A percentile compares a stretch with the other conserved stretches of the same genome.
phyloP scores from a whole-genome alignment of 2,888 invertebrate genomes.

The Drosophila demipolita region DNA sequence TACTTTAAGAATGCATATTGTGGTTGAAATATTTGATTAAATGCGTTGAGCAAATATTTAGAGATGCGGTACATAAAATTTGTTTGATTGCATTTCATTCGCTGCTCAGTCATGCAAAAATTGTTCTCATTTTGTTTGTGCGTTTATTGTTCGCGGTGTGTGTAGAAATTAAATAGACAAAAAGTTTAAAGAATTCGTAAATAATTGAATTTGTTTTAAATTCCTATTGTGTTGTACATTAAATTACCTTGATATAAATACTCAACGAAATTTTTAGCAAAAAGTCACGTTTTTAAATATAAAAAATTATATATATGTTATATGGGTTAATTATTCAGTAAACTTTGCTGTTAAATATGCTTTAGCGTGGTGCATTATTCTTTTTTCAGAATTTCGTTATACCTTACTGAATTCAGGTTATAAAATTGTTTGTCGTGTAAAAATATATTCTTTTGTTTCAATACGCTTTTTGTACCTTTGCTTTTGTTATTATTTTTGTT shows the following conservation, averaged over 20 bases:
- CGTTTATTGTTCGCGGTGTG: slow-evolving; percentile 35
- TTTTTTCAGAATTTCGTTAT: not conserved
- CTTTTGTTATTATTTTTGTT: slow-evolving; percentile 11
- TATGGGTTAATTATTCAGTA: not conserved
- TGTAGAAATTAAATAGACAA: slow-evolving; percentile 11
- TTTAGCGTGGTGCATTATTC: not conserved
- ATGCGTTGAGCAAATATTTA: slow-evolving; percentile 1
- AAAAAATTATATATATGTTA: not conserved
- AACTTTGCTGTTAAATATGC: not conserved
- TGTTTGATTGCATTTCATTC: slow-evolving; percentile 60
- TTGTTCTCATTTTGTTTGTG: slow-evolving; percentile 4
- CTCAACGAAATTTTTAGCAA: not conserved
- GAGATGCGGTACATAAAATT: slow-evolving; percentile 28
- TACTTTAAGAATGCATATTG: slow-evolving; percentile 5
- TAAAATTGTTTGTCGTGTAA: not conserved
- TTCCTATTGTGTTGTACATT: not conserved
- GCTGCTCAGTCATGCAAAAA: slow-evolving; percentile 45
- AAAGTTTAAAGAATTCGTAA: slow-evolving; percentile 16
- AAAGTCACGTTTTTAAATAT: not conserved
- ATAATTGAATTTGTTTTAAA: slow-evolving; percentile 56
- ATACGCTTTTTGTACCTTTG: slow-evolving; percentile 7
- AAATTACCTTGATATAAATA: not conserved
- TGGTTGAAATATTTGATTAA: slow-evolving; percentile 3
- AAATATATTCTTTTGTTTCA: slow-evolving; percentile 1
- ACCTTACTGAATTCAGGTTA: not conserved